Conservation (phyloP, 2,888 invertebrate species). For the Lymantria dispar region DNA sequence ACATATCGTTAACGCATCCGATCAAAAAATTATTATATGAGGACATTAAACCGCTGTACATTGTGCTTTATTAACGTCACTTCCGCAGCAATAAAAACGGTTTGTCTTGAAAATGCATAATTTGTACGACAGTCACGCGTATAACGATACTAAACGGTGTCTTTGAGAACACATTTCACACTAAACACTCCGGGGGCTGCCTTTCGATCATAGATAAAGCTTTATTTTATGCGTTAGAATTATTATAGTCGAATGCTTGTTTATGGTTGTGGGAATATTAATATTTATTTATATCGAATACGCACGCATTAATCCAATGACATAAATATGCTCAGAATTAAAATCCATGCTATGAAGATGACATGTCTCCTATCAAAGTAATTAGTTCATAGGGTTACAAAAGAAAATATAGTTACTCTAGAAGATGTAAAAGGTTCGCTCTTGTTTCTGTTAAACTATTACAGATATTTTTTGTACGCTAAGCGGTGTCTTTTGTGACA, state of each 20-base stretch:
- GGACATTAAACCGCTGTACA: conserved; percentile 75
- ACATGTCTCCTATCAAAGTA: neutral
- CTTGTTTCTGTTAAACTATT: conserved; percentile 28
- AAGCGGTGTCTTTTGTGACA: conserved; percentile 72
- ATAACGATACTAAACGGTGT: conserved; percentile 80
- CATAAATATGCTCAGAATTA: conserved; percentile 10
- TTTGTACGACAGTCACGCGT: conserved; percentile 80
- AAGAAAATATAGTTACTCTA: conserved; percentile 18
- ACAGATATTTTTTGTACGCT: conserved; percentile 40
- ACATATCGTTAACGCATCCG: conserved; percentile 62
- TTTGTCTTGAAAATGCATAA: conserved; percentile 79
- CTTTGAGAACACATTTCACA: conserved; percentile 80
- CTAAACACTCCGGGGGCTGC: conserved; percentile 71
- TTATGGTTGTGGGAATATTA: conserved; percentile 71
- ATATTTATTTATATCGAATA: conserved; percentile 72
- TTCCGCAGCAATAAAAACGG: conserved; percentile 79
- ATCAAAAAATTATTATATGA: conserved; percentile 76
- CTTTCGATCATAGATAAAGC: conserved; percentile 74
- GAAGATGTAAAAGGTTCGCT: conserved; percentile 36
- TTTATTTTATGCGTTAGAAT: conserved; percentile 78
- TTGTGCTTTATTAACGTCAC: conserved; percentile 80
- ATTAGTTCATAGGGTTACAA: neutral
- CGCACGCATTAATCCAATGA: conserved; percentile 54
- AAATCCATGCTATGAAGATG: neutral
- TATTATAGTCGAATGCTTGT: conserved; percentile 74